phyloP scores from a whole-genome alignment of 2,797 vertebrate genomes.

The Columba guinea region DNA sequence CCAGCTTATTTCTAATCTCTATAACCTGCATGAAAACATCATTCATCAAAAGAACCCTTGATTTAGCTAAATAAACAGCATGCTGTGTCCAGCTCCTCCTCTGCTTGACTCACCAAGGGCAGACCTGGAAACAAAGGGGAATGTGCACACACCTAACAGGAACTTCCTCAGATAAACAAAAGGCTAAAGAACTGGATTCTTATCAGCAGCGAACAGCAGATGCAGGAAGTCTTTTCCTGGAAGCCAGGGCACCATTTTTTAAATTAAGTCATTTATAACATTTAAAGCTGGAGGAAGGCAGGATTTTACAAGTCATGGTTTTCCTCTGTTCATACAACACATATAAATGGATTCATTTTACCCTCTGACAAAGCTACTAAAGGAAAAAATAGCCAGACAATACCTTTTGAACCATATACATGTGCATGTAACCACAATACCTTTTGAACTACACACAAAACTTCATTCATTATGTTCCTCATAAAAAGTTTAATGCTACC shows the following conservation, averaged over 20 bases:
- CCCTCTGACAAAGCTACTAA: slow-evolving; percentile 5
- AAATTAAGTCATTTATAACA: slow-evolving; percentile 65
- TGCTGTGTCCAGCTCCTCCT: slow-evolving; percentile 55
- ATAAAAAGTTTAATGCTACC: background rate
- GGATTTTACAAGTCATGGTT: slow-evolving; percentile 37
- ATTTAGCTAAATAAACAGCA: slow-evolving; percentile 62
- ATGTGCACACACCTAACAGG: slow-evolving; percentile 84
- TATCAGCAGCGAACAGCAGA: slow-evolving; percentile 82
- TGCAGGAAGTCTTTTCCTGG: slow-evolving; percentile 82
- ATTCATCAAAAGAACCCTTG: slow-evolving; percentile 29
- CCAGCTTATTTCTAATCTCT: slow-evolving; percentile 15
- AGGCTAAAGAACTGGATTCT: slow-evolving; percentile 73
- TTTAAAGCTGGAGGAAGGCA: slow-evolving; percentile 62
- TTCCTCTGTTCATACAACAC: slow-evolving; percentile 22
- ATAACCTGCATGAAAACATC: slow-evolving; percentile 7
- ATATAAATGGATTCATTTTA: slow-evolving; percentile 41
- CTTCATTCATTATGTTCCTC: background rate
- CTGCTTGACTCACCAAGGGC: slow-evolving; percentile 44
- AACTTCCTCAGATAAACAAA: slow-evolving; percentile 85
- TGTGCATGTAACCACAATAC: background rate
- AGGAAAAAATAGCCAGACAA: slow-evolving; percentile 52
- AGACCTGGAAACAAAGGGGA: slow-evolving; percentile 77
- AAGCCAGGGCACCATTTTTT: slow-evolving; percentile 68
- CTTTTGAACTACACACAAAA: slow-evolving; percentile 10
- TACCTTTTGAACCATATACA: slow-evolving; percentile 29